Percentiles rank a stretch among this genome's conserved stretches.
Conservation (phyloP, 2,888 invertebrate genomes). For the Caenorhabditis sulstoni region DNA sequence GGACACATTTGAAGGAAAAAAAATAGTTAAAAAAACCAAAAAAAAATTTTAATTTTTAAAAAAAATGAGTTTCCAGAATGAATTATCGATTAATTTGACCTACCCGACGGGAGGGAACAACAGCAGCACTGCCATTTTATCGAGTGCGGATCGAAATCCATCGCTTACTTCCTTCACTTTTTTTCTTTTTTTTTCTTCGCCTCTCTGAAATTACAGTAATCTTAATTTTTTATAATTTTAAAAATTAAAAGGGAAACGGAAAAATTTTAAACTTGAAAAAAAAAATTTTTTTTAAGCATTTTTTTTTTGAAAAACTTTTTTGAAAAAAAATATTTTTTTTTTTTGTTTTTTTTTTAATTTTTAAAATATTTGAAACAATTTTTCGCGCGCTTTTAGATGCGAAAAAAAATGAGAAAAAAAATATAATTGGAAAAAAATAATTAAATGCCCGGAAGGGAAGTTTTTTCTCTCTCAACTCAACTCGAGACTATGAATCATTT, state of each 20-base stretch:
- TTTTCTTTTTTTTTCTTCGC: neutral
- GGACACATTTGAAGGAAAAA: too few species aligned
- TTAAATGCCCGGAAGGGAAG: conserved; percentile 34
- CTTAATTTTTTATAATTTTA: too few species aligned
- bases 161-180: too few species aligned
- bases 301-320: too few species aligned
- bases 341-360: too few species aligned
- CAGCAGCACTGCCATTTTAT: conserved; percentile 78
- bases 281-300: too few species aligned
- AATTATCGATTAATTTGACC: neutral
- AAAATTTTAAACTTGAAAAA: conserved; percentile 12
- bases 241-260: neutral
- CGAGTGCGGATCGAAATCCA: conserved; percentile 78
- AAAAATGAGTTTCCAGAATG: neutral
- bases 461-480: conserved; percentile 15
- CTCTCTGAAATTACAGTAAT: neutral
- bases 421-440: conserved; percentile 16
- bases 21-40: too few species aligned
- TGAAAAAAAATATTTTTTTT: too few species aligned
- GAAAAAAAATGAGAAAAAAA: neutral
- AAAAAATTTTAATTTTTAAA: conserved; percentile 30
- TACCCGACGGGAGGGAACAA: conserved; percentile 72
- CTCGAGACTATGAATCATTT: conserved; percentile 24
- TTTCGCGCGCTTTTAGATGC: too few species aligned
- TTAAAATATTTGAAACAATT: too few species aligned